Percentiles rank a stretch among this genome's conserved stretches.
These are phyloP conservation scores for Philonicus albiceps DNA, from an alignment of 2,888 invertebrate species.

Conservation along the genomic window DNA sequence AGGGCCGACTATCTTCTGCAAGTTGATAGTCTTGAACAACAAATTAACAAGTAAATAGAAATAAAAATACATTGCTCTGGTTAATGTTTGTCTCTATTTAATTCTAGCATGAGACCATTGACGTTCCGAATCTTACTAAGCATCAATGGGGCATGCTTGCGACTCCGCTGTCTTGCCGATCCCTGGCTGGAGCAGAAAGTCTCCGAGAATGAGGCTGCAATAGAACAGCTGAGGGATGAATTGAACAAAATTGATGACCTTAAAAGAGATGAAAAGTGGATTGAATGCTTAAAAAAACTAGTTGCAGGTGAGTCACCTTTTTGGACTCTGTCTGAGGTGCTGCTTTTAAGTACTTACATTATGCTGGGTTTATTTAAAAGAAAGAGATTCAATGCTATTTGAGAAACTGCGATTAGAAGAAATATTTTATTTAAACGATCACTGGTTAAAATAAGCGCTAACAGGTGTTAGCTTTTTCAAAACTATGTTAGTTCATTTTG, in stretches of 20 bases:
- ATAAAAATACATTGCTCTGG: neutral
- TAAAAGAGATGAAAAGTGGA: constrained; percentile 69
- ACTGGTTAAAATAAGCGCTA: no score
- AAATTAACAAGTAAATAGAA: neutral
- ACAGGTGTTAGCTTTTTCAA: no score
- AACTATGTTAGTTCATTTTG: no score
- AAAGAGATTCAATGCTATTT: no score
- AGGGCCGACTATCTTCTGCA: constrained; percentile 83
- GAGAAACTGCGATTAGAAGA: no score
- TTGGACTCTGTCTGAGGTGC: no score
- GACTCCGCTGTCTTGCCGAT: constrained; percentile 91
- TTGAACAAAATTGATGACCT: constrained; percentile 76
- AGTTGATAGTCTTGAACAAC: constrained; percentile 62
- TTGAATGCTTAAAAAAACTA: constrained; percentile 71
- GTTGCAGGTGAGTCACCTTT: constrained; percentile 66
- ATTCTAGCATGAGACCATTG: constrained; percentile 67
- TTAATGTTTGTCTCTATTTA: neutral
- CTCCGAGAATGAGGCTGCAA: constrained; percentile 83
- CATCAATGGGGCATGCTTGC: constrained; percentile 88
- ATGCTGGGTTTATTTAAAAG: no score
- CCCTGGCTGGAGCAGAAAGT: constrained; percentile 86
- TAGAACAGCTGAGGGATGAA: constrained; percentile 73
- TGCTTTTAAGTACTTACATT: no score
- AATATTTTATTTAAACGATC: no score
- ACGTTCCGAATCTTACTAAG: constrained; percentile 90